Evolutionary conservation across 2,113 vertebrate genomes (phyloP).

Genomic region (Rhipidura dahli): DNA sequence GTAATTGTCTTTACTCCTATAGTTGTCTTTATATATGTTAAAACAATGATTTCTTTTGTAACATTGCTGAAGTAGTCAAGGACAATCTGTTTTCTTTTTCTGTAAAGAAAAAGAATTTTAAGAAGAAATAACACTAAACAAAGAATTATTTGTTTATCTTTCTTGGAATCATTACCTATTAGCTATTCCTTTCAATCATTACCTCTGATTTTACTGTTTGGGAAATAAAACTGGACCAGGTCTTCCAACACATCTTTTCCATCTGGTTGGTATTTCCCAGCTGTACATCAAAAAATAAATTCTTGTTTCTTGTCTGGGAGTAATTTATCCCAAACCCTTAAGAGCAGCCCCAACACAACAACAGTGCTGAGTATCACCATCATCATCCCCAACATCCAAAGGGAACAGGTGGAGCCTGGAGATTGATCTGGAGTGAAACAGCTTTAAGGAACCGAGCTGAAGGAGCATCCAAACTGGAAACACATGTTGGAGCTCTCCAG

Average conservation of each 20-base stretch:
- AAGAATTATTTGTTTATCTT: background rate
- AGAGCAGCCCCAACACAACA: background rate
- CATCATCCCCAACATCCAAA: background rate
- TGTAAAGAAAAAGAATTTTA: background rate
- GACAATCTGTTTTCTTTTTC: background rate
- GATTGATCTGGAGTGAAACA: background rate
- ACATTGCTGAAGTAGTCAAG: background rate
- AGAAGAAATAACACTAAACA: background rate
- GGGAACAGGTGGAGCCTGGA: background rate
- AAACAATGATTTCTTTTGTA: background rate
- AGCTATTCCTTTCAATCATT: background rate
- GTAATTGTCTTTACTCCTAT: background rate
- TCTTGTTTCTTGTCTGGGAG: fast-evolving
- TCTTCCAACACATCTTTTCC: background rate
- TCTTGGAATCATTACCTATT: background rate
- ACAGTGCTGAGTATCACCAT: background rate
- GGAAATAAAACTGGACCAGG: background rate
- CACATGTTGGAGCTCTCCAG: background rate
- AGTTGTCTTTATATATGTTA: background rate
- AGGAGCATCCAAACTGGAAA: background rate
- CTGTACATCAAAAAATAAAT: background rate
- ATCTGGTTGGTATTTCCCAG: background rate
- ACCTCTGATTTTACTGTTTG: background rate
- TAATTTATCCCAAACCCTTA: background rate
- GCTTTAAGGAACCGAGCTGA: background rate